Conservation (phyloP, 2,113 vertebrate species). For the Casuarius casuarius region DNA sequence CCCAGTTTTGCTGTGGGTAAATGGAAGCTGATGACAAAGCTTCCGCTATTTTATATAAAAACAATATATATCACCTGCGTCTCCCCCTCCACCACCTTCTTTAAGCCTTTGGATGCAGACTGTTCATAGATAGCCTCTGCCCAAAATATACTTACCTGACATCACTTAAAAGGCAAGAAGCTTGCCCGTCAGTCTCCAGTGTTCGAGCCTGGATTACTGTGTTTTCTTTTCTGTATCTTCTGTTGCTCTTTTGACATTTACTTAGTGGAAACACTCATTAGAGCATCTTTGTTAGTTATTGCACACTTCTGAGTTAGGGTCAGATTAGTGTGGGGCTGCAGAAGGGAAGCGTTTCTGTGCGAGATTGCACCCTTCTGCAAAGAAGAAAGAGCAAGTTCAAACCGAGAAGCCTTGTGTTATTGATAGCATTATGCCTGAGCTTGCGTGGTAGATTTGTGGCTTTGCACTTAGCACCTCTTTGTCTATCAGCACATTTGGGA, state of each 20-base stretch:
- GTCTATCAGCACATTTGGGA: neutral
- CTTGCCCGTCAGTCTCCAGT: neutral
- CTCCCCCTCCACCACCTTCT: neutral
- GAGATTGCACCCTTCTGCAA: neutral
- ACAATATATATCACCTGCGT: neutral
- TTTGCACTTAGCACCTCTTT: neutral
- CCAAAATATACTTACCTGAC: neutral
- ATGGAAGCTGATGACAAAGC: neutral
- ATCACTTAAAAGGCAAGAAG: neutral
- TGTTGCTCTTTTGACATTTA: neutral
- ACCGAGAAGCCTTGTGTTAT: neutral
- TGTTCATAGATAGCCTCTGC: neutral
- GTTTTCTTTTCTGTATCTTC: neutral
- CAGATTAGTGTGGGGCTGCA: neutral
- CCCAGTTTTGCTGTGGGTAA: neutral
- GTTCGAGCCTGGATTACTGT: neutral
- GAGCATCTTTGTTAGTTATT: neutral
- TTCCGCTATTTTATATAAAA: neutral
- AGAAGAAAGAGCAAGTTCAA: neutral
- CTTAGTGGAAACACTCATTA: neutral
- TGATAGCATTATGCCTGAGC: neutral
- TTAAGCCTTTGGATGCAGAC: neutral
- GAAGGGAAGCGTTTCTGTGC: neutral
- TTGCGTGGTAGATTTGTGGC: neutral
- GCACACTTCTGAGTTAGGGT: neutral